Base-by-base conservation (phyloP, 2,888 invertebrate species). In the Trissolcus brochymenae region DNA sequence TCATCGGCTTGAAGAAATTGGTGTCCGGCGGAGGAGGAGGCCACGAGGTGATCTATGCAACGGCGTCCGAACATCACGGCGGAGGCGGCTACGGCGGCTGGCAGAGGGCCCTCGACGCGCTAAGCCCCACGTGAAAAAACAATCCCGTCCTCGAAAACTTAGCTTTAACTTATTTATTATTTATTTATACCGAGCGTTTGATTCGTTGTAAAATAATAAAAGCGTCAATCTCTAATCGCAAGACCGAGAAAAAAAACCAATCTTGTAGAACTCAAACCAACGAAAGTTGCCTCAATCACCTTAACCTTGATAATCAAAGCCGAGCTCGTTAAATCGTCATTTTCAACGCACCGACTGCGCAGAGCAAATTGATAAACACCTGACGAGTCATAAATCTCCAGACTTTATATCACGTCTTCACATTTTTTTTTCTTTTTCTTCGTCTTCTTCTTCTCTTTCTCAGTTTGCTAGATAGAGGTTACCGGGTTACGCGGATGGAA, bases 1-100 rank as follows among this genome's bases (percentile, higher is more conserved):
- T 93, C 81, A 91, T 93, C 82, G 92, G 93, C 67, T 87, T 94
- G 84, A 94, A 94, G 89, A 93, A 93, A 80, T 87, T 92, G 76
- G 90, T 91, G 49, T 90, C 90, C 9, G 87, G 89, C 11, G 87
- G 89, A 29, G 90, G 90, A 71, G 89, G 89, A 1, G 88, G 89
- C 17, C 92, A 91, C 74, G 92, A 90, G 78, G 90, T 93, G 0
- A 91, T 93, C 49, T 92, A 91, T 81, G 90, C 92, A 1, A 90
- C 91, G 1, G 88, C 89, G 17, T 87, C 90, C 3, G 88, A 88
- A 64, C 88, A 87, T 67, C 88, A 88, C 57, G 87, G 88, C 17
- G 87, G 87, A 35, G 35, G 35, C 35, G 84, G 83, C 54, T 84
- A 83, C 70, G 87, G 87, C 2, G 88, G 89, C 2, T 89, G 89